Conservation (phyloP, 2,797 vertebrate species). For the Thripadectes ignobilis region DNA sequence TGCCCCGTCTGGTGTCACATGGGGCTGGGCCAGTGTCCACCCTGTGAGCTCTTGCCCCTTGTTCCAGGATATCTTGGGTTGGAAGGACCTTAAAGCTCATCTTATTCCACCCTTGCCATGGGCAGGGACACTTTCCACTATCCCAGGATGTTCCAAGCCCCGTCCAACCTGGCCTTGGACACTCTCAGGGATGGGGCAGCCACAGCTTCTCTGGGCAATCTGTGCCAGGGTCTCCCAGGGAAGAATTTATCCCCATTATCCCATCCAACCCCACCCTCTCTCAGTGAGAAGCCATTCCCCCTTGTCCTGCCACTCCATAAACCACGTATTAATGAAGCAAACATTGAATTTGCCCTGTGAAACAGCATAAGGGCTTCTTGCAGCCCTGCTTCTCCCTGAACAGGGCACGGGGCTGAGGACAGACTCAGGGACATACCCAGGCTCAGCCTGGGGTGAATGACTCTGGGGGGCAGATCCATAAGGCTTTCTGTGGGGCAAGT, state of each 20-base stretch:
- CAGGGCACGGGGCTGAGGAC: neutral
- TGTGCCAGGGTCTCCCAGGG: neutral
- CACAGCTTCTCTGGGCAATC: neutral
- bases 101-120: neutral
- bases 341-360: neutral
- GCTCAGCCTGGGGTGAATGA: neutral
- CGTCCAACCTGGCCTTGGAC: neutral
- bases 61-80: neutral
- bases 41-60: neutral
- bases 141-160: neutral
- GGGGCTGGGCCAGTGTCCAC: neutral
- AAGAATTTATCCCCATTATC: neutral
- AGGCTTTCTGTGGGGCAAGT: rapidly evolving
- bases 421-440: neutral
- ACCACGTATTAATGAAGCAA: neutral
- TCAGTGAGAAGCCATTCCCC: neutral
- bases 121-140: neutral
- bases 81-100: neutral
- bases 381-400: neutral
- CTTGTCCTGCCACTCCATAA: rapidly evolving
- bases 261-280: neutral
- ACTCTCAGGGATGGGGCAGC: neutral
- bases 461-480: neutral
- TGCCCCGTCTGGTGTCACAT: neutral
- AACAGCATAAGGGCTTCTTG: neutral